These are phyloP conservation scores for Gambusia holbrooki DNA, from an alignment of 2,113 vertebrate species.

Conservation along the genomic window DNA sequence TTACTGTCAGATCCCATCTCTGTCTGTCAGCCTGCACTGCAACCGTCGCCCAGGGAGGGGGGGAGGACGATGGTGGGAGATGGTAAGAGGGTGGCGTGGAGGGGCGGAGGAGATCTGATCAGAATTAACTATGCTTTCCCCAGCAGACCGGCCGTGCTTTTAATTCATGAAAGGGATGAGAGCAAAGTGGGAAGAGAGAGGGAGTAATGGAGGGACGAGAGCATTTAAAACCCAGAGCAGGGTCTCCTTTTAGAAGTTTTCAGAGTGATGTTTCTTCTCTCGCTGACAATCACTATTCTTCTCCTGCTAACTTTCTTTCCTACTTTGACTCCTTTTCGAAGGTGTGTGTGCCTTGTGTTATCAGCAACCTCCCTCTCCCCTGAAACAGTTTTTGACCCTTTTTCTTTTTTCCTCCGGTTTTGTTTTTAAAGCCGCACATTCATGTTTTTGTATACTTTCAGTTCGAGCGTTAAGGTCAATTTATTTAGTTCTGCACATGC, in stretches of 20 bases:
- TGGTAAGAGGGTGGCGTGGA: conserved; percentile 33
- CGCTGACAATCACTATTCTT: conserved; percentile 78
- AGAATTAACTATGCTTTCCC: conserved; percentile 85
- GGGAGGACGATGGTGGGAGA: conserved; percentile 47
- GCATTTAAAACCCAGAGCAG: conserved; percentile 82
- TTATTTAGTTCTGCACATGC: conserved; percentile 73
- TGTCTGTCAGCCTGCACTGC: conserved; percentile 81
- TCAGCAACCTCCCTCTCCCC: conserved; percentile 13
- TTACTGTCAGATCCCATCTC: conserved; percentile 87
- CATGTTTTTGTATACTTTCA: conserved; percentile 53
- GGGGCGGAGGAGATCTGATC: conserved; percentile 80
- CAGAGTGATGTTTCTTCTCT: conserved; percentile 77
- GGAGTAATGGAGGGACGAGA: conserved; percentile 73
- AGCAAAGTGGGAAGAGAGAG: conserved; percentile 75
- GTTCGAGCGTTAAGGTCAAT: conserved; percentile 67
- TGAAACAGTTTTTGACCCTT: conserved; percentile 62
- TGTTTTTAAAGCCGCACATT: conserved; percentile 54
- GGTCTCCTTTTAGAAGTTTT: conserved; percentile 80
- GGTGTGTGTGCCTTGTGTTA: conserved; percentile 38
- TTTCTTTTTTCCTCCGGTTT: neutral
- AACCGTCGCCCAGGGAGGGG: conserved; percentile 77
- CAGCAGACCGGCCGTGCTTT: conserved; percentile 81
- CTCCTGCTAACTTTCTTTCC: conserved; percentile 51
- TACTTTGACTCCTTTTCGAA: conserved; percentile 45
- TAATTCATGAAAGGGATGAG: conserved; percentile 84